A percentile compares a stretch with the other conserved stretches of the same genome.
Evolutionary conservation across 2,888 invertebrate species (phyloP).

Genomic region (Pristionchus mayeri): DNA sequence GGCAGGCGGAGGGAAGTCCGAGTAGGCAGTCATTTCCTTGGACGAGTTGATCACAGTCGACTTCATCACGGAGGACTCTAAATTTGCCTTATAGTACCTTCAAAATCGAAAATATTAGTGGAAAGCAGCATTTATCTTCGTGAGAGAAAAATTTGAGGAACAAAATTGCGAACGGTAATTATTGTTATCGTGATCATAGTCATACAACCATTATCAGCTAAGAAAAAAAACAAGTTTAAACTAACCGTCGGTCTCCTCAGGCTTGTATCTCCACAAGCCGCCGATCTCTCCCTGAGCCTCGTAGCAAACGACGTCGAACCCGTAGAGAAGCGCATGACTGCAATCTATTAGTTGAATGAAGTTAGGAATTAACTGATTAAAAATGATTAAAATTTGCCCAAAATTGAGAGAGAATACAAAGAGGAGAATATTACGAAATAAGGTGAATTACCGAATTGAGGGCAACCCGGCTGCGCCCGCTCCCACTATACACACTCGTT

Average conservation of each 20-base stretch:
- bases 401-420: no score
- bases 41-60: conserved; percentile 77
- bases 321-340: conserved; percentile 69
- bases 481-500: conserved; percentile 29
- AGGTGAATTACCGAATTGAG: conserved; percentile 13
- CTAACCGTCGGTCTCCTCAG: conserved; percentile 52
- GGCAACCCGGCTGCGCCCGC: conserved; percentile 46
- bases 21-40: conserved; percentile 77
- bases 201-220: no score
- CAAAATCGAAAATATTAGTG: background rate
- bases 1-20: conserved; percentile 78
- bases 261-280: conserved; percentile 74
- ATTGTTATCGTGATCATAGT: no score
- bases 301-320: conserved; percentile 71
- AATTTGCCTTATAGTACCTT: background rate
- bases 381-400: background rate
- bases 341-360: background rate
- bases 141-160: background rate
- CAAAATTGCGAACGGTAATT: no score
- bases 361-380: background rate
- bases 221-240: no score
- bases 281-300: conserved; percentile 74
- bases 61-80: conserved; percentile 76
- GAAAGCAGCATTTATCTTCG: background rate
- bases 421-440: no score